These are phyloP conservation scores for Ypsolopha scabrella DNA, from an alignment of 2,888 invertebrate species.

Conservation along the genomic window DNA sequence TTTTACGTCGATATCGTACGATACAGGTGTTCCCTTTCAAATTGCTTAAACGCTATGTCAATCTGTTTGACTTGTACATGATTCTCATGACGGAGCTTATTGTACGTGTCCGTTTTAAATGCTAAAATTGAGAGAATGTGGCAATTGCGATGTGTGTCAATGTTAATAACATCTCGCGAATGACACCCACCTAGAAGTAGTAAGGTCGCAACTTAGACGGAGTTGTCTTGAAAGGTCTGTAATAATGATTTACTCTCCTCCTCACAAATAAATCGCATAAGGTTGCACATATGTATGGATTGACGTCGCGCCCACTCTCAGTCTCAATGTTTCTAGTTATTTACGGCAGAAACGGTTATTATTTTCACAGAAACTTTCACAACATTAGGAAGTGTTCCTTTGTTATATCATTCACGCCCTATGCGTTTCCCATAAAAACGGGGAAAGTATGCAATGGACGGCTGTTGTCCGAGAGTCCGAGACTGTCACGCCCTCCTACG, in stretches of 20 bases:
- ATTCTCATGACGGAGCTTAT: neutral
- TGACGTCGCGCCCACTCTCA: neutral
- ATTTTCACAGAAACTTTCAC: conserved; percentile 30
- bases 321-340: neutral
- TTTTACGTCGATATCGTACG: conserved; percentile 10
- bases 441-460: conserved; percentile 61
- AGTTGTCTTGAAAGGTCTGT: conserved; percentile 26
- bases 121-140: conserved; percentile 37
- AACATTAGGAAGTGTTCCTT: conserved; percentile 21
- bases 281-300: neutral
- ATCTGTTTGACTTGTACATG: neutral
- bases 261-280: conserved; percentile 6
- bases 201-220: conserved; percentile 42
- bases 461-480: conserved; percentile 18
- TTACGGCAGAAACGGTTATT: conserved; percentile 11
- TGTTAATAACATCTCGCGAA: conserved; percentile 42
- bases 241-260: conserved; percentile 26
- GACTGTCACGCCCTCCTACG: conserved; percentile 50
- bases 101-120: conserved; percentile 16
- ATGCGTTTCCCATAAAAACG: conserved; percentile 61
- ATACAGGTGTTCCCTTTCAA: conserved; percentile 10
- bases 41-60: neutral
- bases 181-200: conserved; percentile 31
- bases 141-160: conserved; percentile 50
- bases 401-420: conserved; percentile 37